Evolutionary conservation across 2,888 invertebrate species (phyloP).

Genomic region (Folsomia candida): DNA sequence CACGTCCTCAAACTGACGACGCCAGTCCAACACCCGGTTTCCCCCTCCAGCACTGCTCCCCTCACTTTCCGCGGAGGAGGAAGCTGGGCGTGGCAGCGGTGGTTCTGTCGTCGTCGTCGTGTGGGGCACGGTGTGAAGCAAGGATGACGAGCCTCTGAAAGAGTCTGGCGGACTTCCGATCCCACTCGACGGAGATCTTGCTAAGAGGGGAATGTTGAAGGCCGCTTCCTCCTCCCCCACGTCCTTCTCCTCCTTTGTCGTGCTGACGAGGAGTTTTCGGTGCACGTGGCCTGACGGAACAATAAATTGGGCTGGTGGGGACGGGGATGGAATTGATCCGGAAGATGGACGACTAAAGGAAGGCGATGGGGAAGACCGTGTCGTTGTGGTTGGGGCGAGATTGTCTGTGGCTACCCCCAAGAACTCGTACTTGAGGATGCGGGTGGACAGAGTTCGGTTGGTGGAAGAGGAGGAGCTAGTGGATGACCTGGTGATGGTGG

Average conservation of each 20-base stretch:
- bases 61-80: neutral
- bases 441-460: slow-evolving; percentile 15
- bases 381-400: slow-evolving; percentile 26
- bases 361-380: no score
- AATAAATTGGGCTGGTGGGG: neutral
- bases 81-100: neutral
- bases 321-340: slow-evolving; percentile 24
- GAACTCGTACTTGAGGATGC: slow-evolving; percentile 45
- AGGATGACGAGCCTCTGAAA: neutral
- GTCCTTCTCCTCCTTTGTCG: slow-evolving; percentile 33
- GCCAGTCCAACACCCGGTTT: no score
- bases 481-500: slow-evolving; percentile 11
- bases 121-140: no score
- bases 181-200: slow-evolving; percentile 34
- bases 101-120: slow-evolving; percentile 21
- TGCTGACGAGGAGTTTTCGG: slow-evolving; percentile 33
- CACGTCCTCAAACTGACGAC: no score
- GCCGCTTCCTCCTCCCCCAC: no score
- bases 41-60: neutral
- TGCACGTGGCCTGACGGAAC: neutral
- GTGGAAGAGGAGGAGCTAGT: slow-evolving; percentile 14
- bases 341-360: slow-evolving; percentile 29
- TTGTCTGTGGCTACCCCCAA: slow-evolving; percentile 35
- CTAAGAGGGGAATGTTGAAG: slow-evolving; percentile 29
- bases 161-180: slow-evolving; percentile 21